Evolutionary conservation across 2,888 invertebrate species (phyloP), one percentile per base, ranked within the genome.

Genomic region (Polyploca ridens): DNA sequence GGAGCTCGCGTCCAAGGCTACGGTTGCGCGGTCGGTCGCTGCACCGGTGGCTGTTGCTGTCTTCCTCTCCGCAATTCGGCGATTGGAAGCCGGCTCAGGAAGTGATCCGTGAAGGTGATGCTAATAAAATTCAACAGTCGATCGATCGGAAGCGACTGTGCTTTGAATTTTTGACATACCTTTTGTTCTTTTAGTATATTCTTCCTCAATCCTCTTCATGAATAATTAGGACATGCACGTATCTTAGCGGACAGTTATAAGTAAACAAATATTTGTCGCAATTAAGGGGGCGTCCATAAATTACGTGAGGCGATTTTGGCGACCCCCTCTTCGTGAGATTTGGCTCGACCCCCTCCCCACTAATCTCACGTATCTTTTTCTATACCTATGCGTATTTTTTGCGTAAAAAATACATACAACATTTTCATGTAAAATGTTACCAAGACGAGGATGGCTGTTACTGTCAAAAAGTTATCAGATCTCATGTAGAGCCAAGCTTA

Each of bases 1-100:
- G 87, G 90, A 89, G 92, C 93, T 91, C 90, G 90, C 91, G 88
- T 85, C 90, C 93, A 93, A 93, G 93, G 93, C 92, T 91, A 86
- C 83, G 82, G 76, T 80, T 77, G 86, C 81, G 83, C 87, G 89
- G 85, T 84, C 93, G 92, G 92, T 93, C 92, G 93, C 83, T 93
- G 93, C 93, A 91, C 93, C 87, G 38, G 35, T 79, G 80, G 78
- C 78, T n/a, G 54, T 19, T 83, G 76, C 75, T 73, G 88, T 90
- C 90, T 92, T 92, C 92, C 93, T 92, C 90, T 82, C 87, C 77
- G 73, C 80, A 83, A 78, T 87, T 88, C 81, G 85, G 80, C 83
- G 72, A 79, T 84, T 88, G 85, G 86, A 85, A 88, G 79, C 82
- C 85, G 76, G 75, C 87, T 81, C 90, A 93, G 93, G 94, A 93